Percentiles rank a stretch among this genome's conserved stretches.
phyloP scores from a whole-genome alignment of 2,113 vertebrate genomes.

The Odobenus rosmarus region DNA sequence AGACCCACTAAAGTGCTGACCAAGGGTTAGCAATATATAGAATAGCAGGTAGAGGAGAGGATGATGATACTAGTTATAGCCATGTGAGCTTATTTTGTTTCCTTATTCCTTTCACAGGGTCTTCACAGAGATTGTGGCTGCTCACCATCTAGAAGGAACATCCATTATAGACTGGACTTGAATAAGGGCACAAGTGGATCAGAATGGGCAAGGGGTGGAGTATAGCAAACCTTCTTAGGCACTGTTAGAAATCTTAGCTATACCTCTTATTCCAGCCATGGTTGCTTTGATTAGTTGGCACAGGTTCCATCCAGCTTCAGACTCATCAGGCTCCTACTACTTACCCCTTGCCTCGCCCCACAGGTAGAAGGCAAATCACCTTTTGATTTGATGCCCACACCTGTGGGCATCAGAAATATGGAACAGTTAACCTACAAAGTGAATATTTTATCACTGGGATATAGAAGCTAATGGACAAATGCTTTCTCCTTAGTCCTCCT shows the following conservation, averaged over 20 bases:
- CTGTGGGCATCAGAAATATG: background rate
- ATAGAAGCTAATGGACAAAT: background rate
- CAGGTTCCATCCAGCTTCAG: background rate
- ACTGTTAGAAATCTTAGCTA: background rate
- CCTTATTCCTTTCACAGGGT: background rate
- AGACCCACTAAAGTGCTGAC: background rate
- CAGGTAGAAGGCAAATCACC: background rate
- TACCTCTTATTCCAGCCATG: background rate
- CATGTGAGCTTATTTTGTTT: background rate
- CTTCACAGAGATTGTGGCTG: background rate
- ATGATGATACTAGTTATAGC: background rate
- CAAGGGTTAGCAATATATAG: background rate
- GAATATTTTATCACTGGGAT: background rate
- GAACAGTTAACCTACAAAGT: background rate
- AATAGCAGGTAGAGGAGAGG: background rate
- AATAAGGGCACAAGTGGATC: background rate
- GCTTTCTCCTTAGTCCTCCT: background rate
- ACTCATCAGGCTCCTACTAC: background rate
- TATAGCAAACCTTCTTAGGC: background rate
- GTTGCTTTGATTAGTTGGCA: background rate
- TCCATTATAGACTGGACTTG: background rate
- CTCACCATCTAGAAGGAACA: background rate
- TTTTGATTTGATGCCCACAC: background rate
- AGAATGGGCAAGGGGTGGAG: background rate
- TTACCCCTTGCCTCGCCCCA: background rate